Percentiles rank a stretch among this genome's conserved stretches.
These are phyloP conservation scores for Rhamnusium bicolor DNA, from an alignment of 2,888 invertebrate genomes.

Conservation along the genomic window DNA sequence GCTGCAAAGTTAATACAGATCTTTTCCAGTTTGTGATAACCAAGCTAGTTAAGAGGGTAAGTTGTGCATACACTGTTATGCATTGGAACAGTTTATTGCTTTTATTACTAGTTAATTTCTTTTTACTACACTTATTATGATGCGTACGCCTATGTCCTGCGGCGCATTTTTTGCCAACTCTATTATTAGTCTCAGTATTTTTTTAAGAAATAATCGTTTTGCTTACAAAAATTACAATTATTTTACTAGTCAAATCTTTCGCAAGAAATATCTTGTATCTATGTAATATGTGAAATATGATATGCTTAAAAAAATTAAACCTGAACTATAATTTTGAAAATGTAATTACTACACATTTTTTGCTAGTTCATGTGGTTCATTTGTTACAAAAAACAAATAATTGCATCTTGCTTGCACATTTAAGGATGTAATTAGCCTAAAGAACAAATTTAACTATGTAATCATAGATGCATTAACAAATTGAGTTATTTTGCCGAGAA, in stretches of 20 bases:
- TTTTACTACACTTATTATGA: too few species aligned
- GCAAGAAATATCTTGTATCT: background rate
- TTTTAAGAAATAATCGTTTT: too few species aligned
- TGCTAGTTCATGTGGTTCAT: background rate
- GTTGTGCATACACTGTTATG: too few species aligned
- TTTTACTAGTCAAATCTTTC: background rate
- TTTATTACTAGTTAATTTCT: too few species aligned
- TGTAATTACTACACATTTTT: background rate
- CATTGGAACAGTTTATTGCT: too few species aligned
- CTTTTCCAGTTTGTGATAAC: too few species aligned
- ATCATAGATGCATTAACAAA: conserved; percentile 36
- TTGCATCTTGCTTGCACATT: background rate
- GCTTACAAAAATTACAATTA: background rate
- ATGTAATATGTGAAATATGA: background rate
- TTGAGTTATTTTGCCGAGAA: conserved; percentile 36
- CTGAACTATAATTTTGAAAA: conserved; percentile 4
- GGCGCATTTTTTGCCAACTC: too few species aligned
- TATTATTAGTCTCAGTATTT: background rate
- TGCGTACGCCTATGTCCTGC: too few species aligned
- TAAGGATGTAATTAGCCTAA: conserved; percentile 25
- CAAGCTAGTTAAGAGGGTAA: too few species aligned
- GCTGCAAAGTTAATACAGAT: too few species aligned
- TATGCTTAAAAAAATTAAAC: background rate
- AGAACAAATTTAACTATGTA: conserved; percentile 6
- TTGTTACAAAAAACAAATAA: background rate